Conservation (phyloP, 2,113 vertebrate genomes). For the Xiphophorus maculatus region DNA sequence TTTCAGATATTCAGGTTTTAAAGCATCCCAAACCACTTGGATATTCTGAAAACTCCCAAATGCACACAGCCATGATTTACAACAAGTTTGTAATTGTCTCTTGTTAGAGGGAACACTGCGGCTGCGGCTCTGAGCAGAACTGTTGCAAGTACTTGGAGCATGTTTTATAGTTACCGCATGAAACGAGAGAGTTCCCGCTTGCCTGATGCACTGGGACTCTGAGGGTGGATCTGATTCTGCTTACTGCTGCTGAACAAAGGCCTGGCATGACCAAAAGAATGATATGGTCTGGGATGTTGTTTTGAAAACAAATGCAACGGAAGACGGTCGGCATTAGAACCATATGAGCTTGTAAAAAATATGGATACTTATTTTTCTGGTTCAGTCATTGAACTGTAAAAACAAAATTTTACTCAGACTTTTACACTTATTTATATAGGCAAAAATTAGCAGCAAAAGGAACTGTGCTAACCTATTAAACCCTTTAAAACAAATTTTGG, state of each 20-base stretch:
- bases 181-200: slow-evolving; percentile 62
- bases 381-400: neutral
- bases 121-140: slow-evolving; percentile 47
- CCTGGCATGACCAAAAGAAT: slow-evolving; percentile 55
- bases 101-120: slow-evolving; percentile 54
- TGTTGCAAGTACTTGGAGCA: slow-evolving; percentile 51
- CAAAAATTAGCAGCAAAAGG: neutral
- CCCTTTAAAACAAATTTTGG: neutral
- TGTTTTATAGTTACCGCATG: slow-evolving; percentile 74
- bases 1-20: slow-evolving; percentile 46
- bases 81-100: slow-evolving; percentile 70
- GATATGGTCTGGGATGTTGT: slow-evolving; percentile 43
- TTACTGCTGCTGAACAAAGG: slow-evolving; percentile 44
- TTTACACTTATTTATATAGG: neutral
- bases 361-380: neutral
- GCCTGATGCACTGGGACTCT: slow-evolving; percentile 42
- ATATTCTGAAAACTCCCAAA: slow-evolving; percentile 51
- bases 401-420: neutral
- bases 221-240: slow-evolving; percentile 59
- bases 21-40: slow-evolving; percentile 54
- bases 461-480: neutral
- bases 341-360: neutral
- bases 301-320: slow-evolving; percentile 40
- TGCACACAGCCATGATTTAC: slow-evolving; percentile 58
- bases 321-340: slow-evolving; percentile 30